Base-by-base conservation (phyloP, 2,113 vertebrate species). In the Clupea harengus region DNA sequence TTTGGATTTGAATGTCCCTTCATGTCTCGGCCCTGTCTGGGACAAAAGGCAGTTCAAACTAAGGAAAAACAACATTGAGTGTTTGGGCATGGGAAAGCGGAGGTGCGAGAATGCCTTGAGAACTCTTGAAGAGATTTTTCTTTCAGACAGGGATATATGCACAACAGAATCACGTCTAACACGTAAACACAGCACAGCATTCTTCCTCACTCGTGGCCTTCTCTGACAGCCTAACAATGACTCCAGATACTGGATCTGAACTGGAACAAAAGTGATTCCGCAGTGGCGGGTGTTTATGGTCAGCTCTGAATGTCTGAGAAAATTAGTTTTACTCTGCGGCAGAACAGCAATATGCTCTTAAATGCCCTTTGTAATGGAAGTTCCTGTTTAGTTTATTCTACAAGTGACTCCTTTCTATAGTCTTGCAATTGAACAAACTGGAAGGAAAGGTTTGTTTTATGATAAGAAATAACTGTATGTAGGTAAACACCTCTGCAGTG, bases 31-130 rank as follows among this genome's bases (percentile, higher is more conserved):
- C 28, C 39, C 10, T 13, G 28, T 78, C 72, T 78, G 22, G 28
- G 45, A 64, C 86, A 50, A 67, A 75, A 50, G 44, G 45, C 81
- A 81, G 7, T 15, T 82, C 18, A 45, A 6, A 5, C 39, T 45
- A 3, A 45, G 9, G 32, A 44, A 81, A 64, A 67, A 32, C 67
- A 86, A 86, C 85, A 86, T 78, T 78, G 28, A 78, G 72, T 67
- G 64, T 28, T 28, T 64, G 22, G 64, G n/a, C 64, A 17, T 39
- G 72, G 28, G 28, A 78, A 32, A 78, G 32, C 20, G 20, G 54
- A 32, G 25, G 72, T 78, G 64, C 9, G 72, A 32, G 67, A 75
- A 39, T 28, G 25, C n/a, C 22, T 0, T 32, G 8, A 13, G 8
- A 13, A 32, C 67, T 32, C 0, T 39, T 75, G 25, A 78, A 25